Evolutionary conservation across 2,888 invertebrate species (phyloP).

Genomic region (Napeogenes sylphis): DNA sequence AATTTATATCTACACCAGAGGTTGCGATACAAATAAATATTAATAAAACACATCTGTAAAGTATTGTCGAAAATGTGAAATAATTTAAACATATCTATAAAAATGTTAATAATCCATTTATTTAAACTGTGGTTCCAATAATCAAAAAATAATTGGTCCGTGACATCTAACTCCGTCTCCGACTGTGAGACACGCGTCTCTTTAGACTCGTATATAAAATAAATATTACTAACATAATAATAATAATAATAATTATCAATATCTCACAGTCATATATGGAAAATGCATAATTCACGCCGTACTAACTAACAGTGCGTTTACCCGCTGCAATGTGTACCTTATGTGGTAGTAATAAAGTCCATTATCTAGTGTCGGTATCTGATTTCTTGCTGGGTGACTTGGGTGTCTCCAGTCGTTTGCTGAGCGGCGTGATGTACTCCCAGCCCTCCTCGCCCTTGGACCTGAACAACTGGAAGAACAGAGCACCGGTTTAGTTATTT

Average conservation of each 20-base stretch:
- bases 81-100: neutral
- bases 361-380: slow-evolving; percentile 64
- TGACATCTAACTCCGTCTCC: neutral
- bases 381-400: slow-evolving; percentile 38
- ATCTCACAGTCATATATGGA: neutral
- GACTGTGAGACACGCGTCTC: neutral
- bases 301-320: neutral
- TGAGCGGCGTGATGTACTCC: slow-evolving; percentile 75
- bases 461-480: slow-evolving; percentile 79
- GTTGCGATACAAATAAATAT: too few relatives aligned
- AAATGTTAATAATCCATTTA: neutral
- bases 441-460: slow-evolving; percentile 81
- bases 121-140: neutral
- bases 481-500: too few relatives aligned
- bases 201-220: neutral
- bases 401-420: slow-evolving; percentile 50
- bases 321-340: slow-evolving; percentile 17
- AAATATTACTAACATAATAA: too few relatives aligned
- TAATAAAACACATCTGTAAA: slow-evolving; percentile 1
- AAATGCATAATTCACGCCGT: neutral
- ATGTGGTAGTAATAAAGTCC: slow-evolving; percentile 34
- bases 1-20: neutral
- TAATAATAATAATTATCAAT: neutral
- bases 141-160: slow-evolving; percentile 4
- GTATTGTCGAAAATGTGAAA: slow-evolving; percentile 1